Percentiles rank a stretch among this genome's conserved stretches.
Conservation (phyloP, 1,140 invertebrate genomes). For the Sinella curviseta region DNA sequence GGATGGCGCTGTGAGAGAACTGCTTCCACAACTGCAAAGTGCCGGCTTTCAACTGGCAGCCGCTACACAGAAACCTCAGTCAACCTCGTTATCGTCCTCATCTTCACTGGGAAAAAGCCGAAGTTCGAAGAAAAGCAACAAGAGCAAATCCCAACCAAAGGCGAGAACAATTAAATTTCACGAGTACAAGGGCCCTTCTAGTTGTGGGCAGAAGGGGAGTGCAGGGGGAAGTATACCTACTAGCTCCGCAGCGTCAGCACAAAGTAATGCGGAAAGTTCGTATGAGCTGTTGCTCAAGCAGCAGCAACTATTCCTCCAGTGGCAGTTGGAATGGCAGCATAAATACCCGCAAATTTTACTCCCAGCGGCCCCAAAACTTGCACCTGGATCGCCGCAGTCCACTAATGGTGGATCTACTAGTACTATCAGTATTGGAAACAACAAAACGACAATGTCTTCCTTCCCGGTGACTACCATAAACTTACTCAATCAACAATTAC, state of each 20-base stretch:
- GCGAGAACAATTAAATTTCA: constrained; percentile 94
- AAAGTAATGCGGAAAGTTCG: constrained; percentile 69
- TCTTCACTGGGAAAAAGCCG: constrained; percentile 37
- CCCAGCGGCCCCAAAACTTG: constrained; percentile 59
- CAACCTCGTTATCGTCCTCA: constrained; percentile 36
- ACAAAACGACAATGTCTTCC: background rate
- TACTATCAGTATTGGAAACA: background rate
- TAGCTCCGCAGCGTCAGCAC: background rate
- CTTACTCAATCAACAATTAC: background rate
- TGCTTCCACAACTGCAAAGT: constrained; percentile 9
- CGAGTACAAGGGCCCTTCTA: constrained; percentile 96
- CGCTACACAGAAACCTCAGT: constrained; percentile 48
- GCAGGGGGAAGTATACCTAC: background rate
- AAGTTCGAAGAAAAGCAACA: constrained; percentile 55
- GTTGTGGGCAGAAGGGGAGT: constrained; percentile 67
- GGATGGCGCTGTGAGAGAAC: background rate
- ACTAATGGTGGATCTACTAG: constrained; percentile 6
- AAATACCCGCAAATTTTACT: constrained; percentile 78
- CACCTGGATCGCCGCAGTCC: background rate
- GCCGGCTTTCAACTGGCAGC: constrained; percentile 56
- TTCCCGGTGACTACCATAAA: constrained; percentile 7
- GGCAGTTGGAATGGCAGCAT: constrained; percentile 78
- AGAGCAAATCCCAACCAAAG: constrained; percentile 77
- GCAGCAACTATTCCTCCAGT: constrained; percentile 87
- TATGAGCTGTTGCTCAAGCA: constrained; percentile 91